These are phyloP conservation scores for Anarhynchus alexandrinus DNA, from an alignment of 2,113 vertebrate genomes.

Conservation along the genomic window DNA sequence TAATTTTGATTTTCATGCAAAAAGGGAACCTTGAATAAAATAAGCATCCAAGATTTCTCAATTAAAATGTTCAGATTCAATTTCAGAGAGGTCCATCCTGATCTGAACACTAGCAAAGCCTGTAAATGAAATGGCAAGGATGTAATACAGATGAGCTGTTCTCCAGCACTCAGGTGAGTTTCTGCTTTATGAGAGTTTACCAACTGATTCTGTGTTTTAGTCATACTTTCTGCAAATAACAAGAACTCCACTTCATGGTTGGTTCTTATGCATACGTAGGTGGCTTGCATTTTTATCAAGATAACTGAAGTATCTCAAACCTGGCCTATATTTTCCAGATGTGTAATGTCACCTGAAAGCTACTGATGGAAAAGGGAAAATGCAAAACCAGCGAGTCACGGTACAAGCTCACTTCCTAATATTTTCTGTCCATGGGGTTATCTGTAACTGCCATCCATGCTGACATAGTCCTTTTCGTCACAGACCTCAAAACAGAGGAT, in stretches of 20 bases:
- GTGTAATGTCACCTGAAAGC: neutral
- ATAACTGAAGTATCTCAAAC: neutral
- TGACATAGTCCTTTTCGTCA: neutral
- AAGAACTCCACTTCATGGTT: neutral
- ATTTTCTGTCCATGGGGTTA: neutral
- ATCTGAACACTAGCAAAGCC: neutral
- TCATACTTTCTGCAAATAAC: neutral
- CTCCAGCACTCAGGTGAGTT: neutral
- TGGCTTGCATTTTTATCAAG: neutral
- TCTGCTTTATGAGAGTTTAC: neutral
- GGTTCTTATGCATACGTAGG: neutral
- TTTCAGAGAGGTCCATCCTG: neutral
- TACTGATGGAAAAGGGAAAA: neutral
- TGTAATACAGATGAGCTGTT: neutral
- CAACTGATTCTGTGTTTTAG: neutral
- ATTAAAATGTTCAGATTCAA: neutral
- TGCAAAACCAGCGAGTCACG: neutral
- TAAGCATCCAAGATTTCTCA: neutral
- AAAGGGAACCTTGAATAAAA: neutral
- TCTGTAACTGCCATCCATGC: neutral
- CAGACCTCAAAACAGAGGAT: neutral
- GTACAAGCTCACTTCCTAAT: neutral
- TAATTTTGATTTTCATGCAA: constrained; percentile 7
- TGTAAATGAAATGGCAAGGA: neutral
- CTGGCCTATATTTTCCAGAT: neutral